Base-by-base conservation (phyloP, 1,140 invertebrate genomes). In the Solen grandis region DNA sequence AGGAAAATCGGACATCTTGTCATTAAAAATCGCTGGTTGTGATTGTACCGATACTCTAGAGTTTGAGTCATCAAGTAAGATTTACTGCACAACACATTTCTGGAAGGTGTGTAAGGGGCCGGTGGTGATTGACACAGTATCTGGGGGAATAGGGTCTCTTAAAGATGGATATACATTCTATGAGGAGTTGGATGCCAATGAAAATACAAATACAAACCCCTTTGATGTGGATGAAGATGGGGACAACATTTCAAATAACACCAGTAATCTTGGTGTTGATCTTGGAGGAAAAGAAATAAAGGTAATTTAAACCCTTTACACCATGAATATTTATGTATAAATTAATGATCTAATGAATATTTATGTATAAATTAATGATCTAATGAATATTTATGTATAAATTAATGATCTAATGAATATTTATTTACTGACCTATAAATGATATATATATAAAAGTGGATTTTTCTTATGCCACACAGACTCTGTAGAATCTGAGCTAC, bases 71-170 rank as follows among this genome's bases (percentile, higher is more conserved):
- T 82, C 88, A 14, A 83, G 62, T 31, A 80, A 78, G 36, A 87
- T 92, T 27, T 84, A 86, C 59, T 88, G 88, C 65, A 88, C 84
- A 19, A 90, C 89, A 29, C 88, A 85, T 79, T 84, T 84, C 29
- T 88, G 83, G 66, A 81, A 87, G 33, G 75, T 87, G 3, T 85
- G 88, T 22, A 87, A 82, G 46, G 91, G 91, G 4, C 83, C 90
- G 73, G 80, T 92, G 10, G 83, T 86, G 50, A 84, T 91, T 38
- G 89, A 89, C 62, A 92, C 91, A 31, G 83, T 86, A 55, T 90
- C 88, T 10, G 90, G 91, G 3, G 91, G 90, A 19, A 88, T 87
- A 38, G 87, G 85, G 68, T 84, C 86, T 33, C 63, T 90, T 8
- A 86, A 87, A 57, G 84, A 87, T 55, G 82, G 84, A 27, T 89